These are phyloP conservation scores for Scrobipalpa costella DNA, from an alignment of 2,888 invertebrate genomes.

Conservation along the genomic window DNA sequence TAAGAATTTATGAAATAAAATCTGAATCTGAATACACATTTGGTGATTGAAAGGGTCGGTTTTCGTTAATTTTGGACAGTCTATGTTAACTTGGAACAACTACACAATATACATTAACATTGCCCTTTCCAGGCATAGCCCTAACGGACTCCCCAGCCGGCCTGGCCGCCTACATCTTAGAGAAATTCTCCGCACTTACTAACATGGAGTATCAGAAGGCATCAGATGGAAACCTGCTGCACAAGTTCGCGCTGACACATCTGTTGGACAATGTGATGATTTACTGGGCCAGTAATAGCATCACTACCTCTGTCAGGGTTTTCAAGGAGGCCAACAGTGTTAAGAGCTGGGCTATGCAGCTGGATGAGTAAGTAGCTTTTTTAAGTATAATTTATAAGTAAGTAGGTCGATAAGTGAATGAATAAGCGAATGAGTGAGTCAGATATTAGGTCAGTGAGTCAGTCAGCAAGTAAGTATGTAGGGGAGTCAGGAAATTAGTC, in stretches of 20 bases:
- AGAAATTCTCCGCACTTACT: slow-evolving; percentile 90
- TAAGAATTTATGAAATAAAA: too few relatives aligned
- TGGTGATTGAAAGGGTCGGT: too few relatives aligned
- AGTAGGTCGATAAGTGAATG: too few relatives aligned
- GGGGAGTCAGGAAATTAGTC: too few relatives aligned
- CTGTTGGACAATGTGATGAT: slow-evolving; percentile 80
- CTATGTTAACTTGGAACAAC: background rate
- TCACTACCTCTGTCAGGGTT: slow-evolving; percentile 73
- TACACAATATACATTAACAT: background rate
- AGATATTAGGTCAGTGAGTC: too few relatives aligned
- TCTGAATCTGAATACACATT: too few relatives aligned
- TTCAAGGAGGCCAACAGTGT: slow-evolving; percentile 82
- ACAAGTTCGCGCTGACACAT: slow-evolving; percentile 63
- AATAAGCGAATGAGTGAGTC: too few relatives aligned
- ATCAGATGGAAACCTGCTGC: slow-evolving; percentile 84
- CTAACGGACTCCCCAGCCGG: slow-evolving; percentile 91
- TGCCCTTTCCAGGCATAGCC: slow-evolving; percentile 75
- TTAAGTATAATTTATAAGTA: background rate
- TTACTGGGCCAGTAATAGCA: slow-evolving; percentile 75
- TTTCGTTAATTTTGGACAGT: too few relatives aligned
- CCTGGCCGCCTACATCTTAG: slow-evolving; percentile 93
- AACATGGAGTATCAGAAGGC: slow-evolving; percentile 75
- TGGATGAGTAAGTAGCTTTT: slow-evolving; percentile 58
- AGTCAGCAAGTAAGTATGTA: too few relatives aligned
- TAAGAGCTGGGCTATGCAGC: slow-evolving; percentile 41